These are phyloP conservation scores for Ardeotis arabs DNA, from an alignment of 2,113 vertebrate genomes.

Conservation along the genomic window DNA sequence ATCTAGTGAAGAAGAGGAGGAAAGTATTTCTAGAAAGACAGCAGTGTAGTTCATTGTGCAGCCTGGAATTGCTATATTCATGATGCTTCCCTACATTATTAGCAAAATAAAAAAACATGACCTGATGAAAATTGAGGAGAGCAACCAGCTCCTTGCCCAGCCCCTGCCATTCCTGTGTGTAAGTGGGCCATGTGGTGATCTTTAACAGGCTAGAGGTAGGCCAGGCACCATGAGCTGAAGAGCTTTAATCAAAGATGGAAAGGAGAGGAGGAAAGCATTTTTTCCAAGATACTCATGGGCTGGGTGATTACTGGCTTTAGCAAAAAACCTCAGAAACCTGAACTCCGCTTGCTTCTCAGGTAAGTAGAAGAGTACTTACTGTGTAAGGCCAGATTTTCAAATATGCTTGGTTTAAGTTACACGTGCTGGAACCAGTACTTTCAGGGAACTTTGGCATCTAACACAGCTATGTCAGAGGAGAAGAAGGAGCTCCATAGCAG, in stretches of 20 bases:
- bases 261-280: neutral
- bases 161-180: too few species aligned
- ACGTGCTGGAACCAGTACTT: neutral
- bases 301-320: neutral
- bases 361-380: neutral
- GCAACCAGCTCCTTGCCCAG: neutral
- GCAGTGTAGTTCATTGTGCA: neutral
- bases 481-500: neutral
- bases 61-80: neutral
- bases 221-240: neutral
- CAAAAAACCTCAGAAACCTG: neutral
- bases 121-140: neutral
- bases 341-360: neutral
- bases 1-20: neutral
- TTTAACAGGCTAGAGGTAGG: neutral
- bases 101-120: neutral
- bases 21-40: neutral
- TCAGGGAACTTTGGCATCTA: neutral
- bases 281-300: accelerated
- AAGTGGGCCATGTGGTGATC: neutral
- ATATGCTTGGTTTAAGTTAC: neutral
- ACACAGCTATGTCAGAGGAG: neutral
- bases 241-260: neutral
- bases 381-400: neutral
- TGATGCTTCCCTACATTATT: neutral